phyloP scores from a whole-genome alignment of 1,140 invertebrate genomes.

The Drosophila bifasciata region DNA sequence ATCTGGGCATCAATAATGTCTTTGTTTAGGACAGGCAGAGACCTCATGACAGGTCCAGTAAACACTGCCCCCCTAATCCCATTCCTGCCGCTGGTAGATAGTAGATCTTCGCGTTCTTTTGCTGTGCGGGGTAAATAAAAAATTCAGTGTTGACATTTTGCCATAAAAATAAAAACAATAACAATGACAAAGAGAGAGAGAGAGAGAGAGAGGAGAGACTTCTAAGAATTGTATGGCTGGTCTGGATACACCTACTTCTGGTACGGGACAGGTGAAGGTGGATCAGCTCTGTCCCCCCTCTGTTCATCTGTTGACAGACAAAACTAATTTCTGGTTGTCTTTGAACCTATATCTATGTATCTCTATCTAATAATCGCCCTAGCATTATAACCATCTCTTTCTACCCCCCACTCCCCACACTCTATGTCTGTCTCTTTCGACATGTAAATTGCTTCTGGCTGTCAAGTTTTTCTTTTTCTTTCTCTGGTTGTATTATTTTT shows the following conservation, averaged over 20 bases:
- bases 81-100: conserved; percentile 11
- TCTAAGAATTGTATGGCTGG: conserved; percentile 33
- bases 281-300: conserved; percentile 1
- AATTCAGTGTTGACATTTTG: conserved; percentile 77
- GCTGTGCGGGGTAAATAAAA: conserved; percentile 41
- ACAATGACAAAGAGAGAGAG: neutral
- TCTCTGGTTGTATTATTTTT: neutral
- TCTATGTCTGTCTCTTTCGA: conserved; percentile 46
- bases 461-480: conserved; percentile 26
- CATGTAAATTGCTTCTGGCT: conserved; percentile 44
- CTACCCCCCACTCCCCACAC: neutral
- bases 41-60: conserved; percentile 51
- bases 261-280: conserved; percentile 6
- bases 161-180: conserved; percentile 72
- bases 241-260: neutral
- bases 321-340: conserved; percentile 60
- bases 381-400: neutral
- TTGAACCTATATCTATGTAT: conserved; percentile 36
- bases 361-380: conserved; percentile 47
- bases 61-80: conserved; percentile 18
- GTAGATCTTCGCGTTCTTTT: neutral
- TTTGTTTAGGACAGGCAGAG: conserved; percentile 65
- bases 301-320: conserved; percentile 65
- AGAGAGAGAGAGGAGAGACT: neutral
- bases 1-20: conserved; percentile 81